Conservation (phyloP, 2,888 invertebrate genomes). For the Callosobruchus maculatus region DNA sequence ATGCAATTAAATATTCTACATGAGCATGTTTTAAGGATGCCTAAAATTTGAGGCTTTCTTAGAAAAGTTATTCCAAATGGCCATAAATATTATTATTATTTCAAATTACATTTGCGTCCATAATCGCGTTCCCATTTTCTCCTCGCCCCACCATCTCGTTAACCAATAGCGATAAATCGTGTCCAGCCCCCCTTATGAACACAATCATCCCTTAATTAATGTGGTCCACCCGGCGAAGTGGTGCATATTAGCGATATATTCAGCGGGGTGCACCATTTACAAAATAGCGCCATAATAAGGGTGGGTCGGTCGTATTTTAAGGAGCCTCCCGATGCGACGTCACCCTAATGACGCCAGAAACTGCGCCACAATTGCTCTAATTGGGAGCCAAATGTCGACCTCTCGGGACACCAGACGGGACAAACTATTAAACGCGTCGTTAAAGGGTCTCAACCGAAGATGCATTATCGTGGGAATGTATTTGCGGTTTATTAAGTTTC, state of each 20-base stretch:
- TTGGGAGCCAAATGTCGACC: background rate
- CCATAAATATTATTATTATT: no score
- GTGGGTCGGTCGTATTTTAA: background rate
- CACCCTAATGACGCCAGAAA: background rate
- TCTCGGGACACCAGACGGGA: background rate
- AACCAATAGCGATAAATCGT: background rate
- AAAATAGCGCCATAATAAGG: background rate
- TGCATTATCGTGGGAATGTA: background rate
- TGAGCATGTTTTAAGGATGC: no score
- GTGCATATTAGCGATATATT: background rate
- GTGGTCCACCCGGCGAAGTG: background rate
- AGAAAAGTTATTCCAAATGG: no score
- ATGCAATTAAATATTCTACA: no score
- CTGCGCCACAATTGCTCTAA: background rate
- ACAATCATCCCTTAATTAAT: background rate
- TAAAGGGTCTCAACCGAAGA: no score
- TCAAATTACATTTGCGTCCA: no score
- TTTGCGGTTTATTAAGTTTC: background rate
- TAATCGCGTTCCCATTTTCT: background rate
- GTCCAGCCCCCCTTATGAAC: background rate
- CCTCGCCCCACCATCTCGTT: background rate
- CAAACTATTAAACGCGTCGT: background rate
- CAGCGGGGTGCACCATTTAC: background rate
- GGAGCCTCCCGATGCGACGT: background rate
- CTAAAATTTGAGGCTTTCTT: no score